These are phyloP conservation scores for Mustela lutreola DNA, from an alignment of 2,113 vertebrate species.

Conservation along the genomic window DNA sequence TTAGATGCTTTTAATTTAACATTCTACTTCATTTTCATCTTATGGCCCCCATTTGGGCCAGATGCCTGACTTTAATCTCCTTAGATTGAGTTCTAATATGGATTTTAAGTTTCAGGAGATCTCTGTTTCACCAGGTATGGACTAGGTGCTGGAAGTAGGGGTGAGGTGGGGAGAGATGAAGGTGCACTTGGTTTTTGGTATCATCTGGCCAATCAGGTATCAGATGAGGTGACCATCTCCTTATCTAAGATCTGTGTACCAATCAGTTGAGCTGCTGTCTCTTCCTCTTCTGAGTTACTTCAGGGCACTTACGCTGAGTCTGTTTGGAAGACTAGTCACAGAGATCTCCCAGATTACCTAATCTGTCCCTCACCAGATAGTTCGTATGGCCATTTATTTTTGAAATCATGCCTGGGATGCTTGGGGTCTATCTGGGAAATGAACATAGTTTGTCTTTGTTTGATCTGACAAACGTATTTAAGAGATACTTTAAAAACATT, in stretches of 20 bases:
- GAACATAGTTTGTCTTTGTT: neutral
- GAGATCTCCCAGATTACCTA: neutral
- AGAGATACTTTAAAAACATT: neutral
- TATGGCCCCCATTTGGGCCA: neutral
- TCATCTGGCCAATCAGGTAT: neutral
- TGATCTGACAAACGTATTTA: neutral
- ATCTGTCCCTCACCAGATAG: neutral
- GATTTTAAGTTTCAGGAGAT: neutral
- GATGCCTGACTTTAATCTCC: neutral
- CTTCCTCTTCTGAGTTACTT: neutral
- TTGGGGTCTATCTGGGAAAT: neutral
- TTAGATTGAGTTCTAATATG: neutral
- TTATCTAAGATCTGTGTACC: neutral
- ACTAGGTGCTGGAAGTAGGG: neutral
- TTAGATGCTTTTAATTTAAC: neutral
- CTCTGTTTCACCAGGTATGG: neutral
- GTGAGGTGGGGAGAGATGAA: neutral
- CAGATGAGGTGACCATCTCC: neutral
- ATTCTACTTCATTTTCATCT: neutral
- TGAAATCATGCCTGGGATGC: neutral
- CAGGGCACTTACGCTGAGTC: neutral
- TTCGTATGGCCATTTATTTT: neutral
- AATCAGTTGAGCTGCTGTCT: neutral
- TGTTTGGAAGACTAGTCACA: neutral
- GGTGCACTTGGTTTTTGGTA: neutral